These are phyloP conservation scores for Tromatobia lineatoria DNA, from an alignment of 2,888 invertebrate genomes.

Conservation along the genomic window DNA sequence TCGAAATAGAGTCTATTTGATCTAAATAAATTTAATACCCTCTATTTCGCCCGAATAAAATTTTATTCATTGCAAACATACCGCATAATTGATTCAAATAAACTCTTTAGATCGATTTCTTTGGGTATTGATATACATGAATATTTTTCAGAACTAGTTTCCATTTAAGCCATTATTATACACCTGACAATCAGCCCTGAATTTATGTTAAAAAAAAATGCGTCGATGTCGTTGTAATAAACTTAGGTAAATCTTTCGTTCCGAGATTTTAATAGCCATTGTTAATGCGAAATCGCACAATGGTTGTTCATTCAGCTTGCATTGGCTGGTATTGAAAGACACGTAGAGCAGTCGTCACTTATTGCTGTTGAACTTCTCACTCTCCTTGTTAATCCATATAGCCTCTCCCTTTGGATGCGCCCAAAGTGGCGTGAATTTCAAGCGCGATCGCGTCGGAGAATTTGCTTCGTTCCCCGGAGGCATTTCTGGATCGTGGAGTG, in stretches of 20 bases:
- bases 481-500: slow-evolving; percentile 54
- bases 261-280: neutral
- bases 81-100: no score
- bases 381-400: slow-evolving; percentile 25
- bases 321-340: neutral
- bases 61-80: no score
- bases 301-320: neutral
- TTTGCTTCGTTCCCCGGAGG: slow-evolving; percentile 62
- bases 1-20: no score
- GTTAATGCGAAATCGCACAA: neutral
- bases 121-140: no score
- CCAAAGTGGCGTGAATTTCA: slow-evolving; percentile 52
- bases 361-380: slow-evolving; percentile 16
- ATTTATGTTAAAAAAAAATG: neutral
- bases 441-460: slow-evolving; percentile 58
- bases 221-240: neutral
- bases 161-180: no score
- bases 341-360: slow-evolving; percentile 2
- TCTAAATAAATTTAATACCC: no score
- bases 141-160: no score
- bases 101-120: no score
- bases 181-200: neutral
- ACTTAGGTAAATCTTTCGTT: neutral
- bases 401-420: slow-evolving; percentile 14
- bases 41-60: no score